Conservation (phyloP, 1,140 invertebrate genomes). For the Zaprionus tsacasi region DNA sequence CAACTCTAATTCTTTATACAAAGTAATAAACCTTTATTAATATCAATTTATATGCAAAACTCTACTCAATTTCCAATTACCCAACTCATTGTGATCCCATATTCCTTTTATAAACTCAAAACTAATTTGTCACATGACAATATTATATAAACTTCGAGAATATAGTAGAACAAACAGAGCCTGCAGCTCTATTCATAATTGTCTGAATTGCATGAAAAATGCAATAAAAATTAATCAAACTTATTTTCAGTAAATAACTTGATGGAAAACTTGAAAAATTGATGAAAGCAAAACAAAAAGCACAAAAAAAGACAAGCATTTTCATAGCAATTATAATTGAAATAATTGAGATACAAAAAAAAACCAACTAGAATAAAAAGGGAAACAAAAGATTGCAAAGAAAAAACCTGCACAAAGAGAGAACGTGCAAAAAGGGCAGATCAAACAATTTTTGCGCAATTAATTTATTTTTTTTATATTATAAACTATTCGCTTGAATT, state of each 20-base stretch:
- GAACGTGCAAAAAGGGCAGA: conserved; percentile 16
- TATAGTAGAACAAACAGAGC: neutral
- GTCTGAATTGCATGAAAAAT: conserved; percentile 50
- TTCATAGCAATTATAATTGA: conserved; percentile 25
- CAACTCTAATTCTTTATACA: neutral
- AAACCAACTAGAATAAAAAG: neutral
- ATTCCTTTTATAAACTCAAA: neutral
- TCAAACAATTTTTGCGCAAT: conserved; percentile 55
- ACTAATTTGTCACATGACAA: neutral
- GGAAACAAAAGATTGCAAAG: neutral
- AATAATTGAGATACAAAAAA: conserved; percentile 36
- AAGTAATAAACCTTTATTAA: neutral
- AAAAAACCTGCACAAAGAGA: neutral
- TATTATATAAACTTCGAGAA: neutral
- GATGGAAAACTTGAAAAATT: conserved; percentile 33
- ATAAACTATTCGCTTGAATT: conserved; percentile 27
- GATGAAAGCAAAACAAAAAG: conserved; percentile 23
- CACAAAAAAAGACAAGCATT: conserved; percentile 26
- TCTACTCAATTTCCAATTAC: neutral
- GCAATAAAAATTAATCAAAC: conserved; percentile 70
- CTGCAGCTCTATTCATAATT: conserved; percentile 50
- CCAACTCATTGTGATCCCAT: neutral
- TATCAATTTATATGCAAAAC: neutral
- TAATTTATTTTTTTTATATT: conserved; percentile 58
- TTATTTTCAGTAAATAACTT: conserved; percentile 55